A percentile compares a stretch with the other conserved stretches of the same genome.
Evolutionary conservation across 2,888 invertebrate genomes (phyloP).

Genomic region (Blera fallax): DNA sequence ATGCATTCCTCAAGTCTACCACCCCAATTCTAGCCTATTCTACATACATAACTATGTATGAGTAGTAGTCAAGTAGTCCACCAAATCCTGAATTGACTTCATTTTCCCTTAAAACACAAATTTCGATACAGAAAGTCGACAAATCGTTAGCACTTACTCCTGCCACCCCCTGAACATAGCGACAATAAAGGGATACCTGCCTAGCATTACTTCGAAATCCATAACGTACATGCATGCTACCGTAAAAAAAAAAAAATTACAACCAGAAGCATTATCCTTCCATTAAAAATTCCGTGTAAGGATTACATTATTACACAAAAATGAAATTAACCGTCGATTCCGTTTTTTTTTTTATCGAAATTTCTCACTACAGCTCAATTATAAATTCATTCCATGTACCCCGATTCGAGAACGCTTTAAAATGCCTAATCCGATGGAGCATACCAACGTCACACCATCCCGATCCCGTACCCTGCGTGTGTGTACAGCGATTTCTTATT

Average conservation of each 20-base stretch:
- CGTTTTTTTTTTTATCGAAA: constrained; percentile 31
- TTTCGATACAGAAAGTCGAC: too few relatives aligned
- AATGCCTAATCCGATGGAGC: constrained; percentile 51
- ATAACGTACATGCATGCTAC: constrained; percentile 1
- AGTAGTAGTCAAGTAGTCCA: too few relatives aligned
- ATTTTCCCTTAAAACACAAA: too few relatives aligned
- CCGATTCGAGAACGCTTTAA: constrained; percentile 52
- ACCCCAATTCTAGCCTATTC: too few relatives aligned
- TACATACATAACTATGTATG: too few relatives aligned
- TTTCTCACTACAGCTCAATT: constrained; percentile 58
- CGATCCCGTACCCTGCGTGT: background rate
- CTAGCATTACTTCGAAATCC: constrained; percentile 9
- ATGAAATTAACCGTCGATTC: constrained; percentile 54
- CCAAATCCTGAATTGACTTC: too few relatives aligned
- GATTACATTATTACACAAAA: constrained; percentile 46
- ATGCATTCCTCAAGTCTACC: too few relatives aligned
- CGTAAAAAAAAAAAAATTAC: background rate
- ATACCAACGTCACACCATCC: constrained; percentile 10
- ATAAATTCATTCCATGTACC: constrained; percentile 62
- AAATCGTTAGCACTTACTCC: too few relatives aligned
- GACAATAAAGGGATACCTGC: background rate
- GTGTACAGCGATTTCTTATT: constrained; percentile 54
- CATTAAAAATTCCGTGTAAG: constrained; percentile 54
- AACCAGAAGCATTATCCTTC: constrained; percentile 28
- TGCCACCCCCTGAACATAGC: too few relatives aligned